Conservation (phyloP, 1,140 invertebrate genomes). For the Papilio polytes region DNA sequence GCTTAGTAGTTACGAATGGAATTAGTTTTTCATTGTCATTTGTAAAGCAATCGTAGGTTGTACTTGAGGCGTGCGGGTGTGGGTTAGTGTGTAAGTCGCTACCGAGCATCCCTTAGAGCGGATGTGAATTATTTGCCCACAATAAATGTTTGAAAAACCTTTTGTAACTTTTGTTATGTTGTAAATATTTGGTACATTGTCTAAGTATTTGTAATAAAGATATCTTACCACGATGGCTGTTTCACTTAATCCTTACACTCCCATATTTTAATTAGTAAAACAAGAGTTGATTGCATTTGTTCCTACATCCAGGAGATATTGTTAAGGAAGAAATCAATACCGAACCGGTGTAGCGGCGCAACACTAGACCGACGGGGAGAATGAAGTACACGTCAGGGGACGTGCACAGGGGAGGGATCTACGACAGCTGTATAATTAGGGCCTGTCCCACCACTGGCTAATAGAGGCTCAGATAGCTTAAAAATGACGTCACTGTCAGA, state of each 20-base stretch:
- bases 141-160: constrained; percentile 43
- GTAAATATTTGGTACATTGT: constrained; percentile 72
- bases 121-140: constrained; percentile 40
- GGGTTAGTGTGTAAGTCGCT: constrained; percentile 31
- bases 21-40: constrained; percentile 47
- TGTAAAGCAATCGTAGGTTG: constrained; percentile 39
- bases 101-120: constrained; percentile 30
- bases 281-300: no score
- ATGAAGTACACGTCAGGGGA: no score
- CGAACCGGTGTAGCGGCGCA: no score
- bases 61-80: constrained; percentile 16
- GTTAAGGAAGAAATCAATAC: no score
- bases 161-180: constrained; percentile 72
- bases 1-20: constrained; percentile 54
- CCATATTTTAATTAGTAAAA: neutral
- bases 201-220: constrained; percentile 75
- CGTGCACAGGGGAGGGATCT: neutral
- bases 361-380: no score
- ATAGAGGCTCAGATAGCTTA: no score
- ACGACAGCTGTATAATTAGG: no score
- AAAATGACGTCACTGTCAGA: no score
- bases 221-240: constrained; percentile 67
- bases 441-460: no score
- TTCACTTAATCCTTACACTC: constrained; percentile 51
- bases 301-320: no score